Base-by-base conservation (phyloP, 2,888 invertebrate genomes). In the Dryobota labecula region DNA sequence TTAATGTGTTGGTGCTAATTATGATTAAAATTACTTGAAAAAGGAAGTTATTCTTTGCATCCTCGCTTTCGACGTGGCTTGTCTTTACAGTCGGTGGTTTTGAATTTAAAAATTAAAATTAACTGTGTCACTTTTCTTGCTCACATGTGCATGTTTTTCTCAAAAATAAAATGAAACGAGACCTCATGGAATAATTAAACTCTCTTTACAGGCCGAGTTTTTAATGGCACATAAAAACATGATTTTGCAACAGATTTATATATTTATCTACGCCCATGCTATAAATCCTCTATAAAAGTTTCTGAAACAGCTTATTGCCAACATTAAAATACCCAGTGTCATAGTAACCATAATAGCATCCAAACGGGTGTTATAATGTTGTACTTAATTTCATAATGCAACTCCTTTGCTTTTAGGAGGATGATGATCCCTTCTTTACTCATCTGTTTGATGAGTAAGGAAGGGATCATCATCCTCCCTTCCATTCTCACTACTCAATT, bases 51-150 rank as follows among this genome's bases (percentile, higher is more conserved):
- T 18, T 56, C 9, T 24, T 30, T 13, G 18, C 15, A 36, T 30
- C 2, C 36, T 36, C 60, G 71, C 76, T 70, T 1, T 51, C 43
- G 0, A 13, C 7, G 27, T 24, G 27, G 30, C 76, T 6, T 56
- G 33, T 51, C 76, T n/a, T 56, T 61, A 76, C 13, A 56, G n/a
- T 7, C 27, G 0, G 43, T 27, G 60, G 20, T 38, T 76, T 56
- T 45, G 24, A 61, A 62, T 71, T 47, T 57, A 41, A 57, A 72
- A 65, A 49, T 61, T 61, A 62, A 65, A 61, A 62, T 71, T 62
- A 51, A 66, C 27, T 0, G 33, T 47, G 71, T 71, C 56, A 65
- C 38, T 51, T 56, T 65, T 65, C 33, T 65, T 53, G 61, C 41
- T 51, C 51, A 33, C 24, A 71, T 61, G 49, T 71, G 56, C 38